These are phyloP conservation scores for Dryas iulia DNA, from an alignment of 1,140 invertebrate genomes.

Conservation along the genomic window DNA sequence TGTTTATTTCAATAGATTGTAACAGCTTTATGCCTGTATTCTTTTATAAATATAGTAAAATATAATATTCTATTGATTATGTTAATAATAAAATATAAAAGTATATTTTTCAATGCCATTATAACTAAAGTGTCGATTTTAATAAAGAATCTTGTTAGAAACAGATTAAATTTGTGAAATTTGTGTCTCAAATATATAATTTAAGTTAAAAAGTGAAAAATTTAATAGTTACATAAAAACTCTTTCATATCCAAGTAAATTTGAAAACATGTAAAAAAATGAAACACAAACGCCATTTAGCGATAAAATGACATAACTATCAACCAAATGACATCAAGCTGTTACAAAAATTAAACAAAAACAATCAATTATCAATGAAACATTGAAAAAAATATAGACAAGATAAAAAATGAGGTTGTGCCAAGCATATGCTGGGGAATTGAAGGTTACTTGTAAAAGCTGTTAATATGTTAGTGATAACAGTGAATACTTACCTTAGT, in stretches of 20 bases:
- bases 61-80: too few species aligned
- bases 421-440: constrained; percentile 23
- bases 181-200: neutral
- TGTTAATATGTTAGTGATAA: constrained; percentile 14
- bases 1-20: too few species aligned
- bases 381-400: neutral
- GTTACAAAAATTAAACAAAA: neutral
- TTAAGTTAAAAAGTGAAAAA: neutral
- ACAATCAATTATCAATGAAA: neutral
- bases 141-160: neutral
- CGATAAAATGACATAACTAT: neutral
- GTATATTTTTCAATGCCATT: too few species aligned
- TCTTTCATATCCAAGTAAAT: neutral
- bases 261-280: neutral
- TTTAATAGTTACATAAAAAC: neutral
- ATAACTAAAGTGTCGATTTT: neutral
- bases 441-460: constrained; percentile 22
- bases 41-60: too few species aligned
- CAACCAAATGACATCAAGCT: neutral
- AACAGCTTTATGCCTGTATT: too few species aligned
- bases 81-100: too few species aligned
- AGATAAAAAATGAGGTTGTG: constrained; percentile 8
- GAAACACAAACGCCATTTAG: neutral
- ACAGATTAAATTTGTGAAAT: neutral
- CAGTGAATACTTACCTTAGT: constrained; percentile 58